A percentile compares a stretch with the other conserved stretches of the same genome.
Conservation (phyloP, 2,113 vertebrate species). For the Thinocorus orbignyianus region DNA sequence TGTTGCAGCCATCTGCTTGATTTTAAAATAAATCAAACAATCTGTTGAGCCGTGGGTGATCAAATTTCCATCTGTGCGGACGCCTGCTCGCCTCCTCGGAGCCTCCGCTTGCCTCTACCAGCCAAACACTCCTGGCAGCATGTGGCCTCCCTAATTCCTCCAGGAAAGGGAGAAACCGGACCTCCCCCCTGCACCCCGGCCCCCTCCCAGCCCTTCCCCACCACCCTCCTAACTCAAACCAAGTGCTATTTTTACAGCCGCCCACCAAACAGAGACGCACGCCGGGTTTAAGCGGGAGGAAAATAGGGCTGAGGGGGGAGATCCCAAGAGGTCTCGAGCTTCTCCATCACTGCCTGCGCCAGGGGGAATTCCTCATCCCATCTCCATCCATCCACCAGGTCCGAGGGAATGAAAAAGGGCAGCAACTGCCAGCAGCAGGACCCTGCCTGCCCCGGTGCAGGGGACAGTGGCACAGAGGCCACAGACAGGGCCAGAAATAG, state of each 20-base stretch:
- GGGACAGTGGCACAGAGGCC: not conserved
- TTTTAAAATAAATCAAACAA: slow-evolving; percentile 99
- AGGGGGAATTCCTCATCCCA: not conserved
- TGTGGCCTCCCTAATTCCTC: slow-evolving; percentile 89
- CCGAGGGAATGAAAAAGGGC: not conserved
- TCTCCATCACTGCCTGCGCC: not conserved
- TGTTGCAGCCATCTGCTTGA: slow-evolving; percentile 99
- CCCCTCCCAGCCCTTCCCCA: not conserved
- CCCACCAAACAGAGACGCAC: not conserved
- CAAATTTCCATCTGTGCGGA: slow-evolving; percentile 93
- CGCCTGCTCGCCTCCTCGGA: slow-evolving; percentile 93
- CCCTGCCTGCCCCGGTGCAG: not conserved
- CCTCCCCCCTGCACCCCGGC: slow-evolving; percentile 42
- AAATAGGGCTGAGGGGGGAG: not conserved
- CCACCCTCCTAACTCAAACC: slow-evolving; percentile 73
- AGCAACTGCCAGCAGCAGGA: not conserved
- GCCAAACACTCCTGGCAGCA: slow-evolving; percentile 89
- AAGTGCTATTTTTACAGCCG: slow-evolving; percentile 79
- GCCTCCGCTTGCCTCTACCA: slow-evolving; percentile 90
- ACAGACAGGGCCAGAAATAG: not conserved
- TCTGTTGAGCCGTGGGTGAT: slow-evolving; percentile 93
- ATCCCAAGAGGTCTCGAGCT: not conserved
- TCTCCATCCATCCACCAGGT: not conserved
- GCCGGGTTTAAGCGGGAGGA: not conserved
- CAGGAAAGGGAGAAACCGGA: slow-evolving; percentile 83